Conservation (phyloP, 1,140 invertebrate species). For the Delia radicum region DNA sequence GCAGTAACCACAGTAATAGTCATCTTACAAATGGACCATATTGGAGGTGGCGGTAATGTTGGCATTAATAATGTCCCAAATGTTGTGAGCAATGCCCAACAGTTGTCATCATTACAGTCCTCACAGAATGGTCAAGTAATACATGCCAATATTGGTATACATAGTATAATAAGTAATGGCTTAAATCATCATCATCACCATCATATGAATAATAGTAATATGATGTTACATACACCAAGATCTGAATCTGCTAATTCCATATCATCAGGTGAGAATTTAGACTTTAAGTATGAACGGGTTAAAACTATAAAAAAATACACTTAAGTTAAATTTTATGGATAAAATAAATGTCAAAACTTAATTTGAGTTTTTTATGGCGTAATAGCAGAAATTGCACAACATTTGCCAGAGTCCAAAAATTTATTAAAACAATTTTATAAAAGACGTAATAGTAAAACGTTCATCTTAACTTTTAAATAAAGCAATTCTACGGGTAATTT, state of each 20-base stretch:
- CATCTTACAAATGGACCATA: constrained; percentile 35
- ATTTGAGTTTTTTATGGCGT: too few species aligned
- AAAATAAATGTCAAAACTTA: too few species aligned
- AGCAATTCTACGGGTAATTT: too few species aligned
- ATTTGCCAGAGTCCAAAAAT: too few species aligned
- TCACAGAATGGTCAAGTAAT: constrained; percentile 6
- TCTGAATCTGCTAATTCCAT: constrained; percentile 55
- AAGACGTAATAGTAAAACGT: too few species aligned
- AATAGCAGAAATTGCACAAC: too few species aligned
- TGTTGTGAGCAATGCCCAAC: constrained; percentile 8
- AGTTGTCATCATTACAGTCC: not conserved
- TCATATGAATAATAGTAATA: constrained; percentile 39
- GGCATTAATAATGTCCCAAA: constrained; percentile 16
- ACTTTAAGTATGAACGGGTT: too few species aligned
- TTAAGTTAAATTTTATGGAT: too few species aligned
- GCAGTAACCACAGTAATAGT: not conserved
- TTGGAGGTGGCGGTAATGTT: constrained; percentile 15
- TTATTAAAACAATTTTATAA: too few species aligned
- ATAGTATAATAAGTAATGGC: constrained; percentile 19
- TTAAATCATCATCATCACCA: constrained; percentile 30
- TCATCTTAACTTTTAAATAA: too few species aligned
- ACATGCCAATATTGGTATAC: constrained; percentile 17
- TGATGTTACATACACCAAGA: constrained; percentile 52
- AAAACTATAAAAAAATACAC: too few species aligned
- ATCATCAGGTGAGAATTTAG: constrained; percentile 56